phyloP scores from a whole-genome alignment of 1,140 invertebrate genomes.

The Zaprionus davidi region DNA sequence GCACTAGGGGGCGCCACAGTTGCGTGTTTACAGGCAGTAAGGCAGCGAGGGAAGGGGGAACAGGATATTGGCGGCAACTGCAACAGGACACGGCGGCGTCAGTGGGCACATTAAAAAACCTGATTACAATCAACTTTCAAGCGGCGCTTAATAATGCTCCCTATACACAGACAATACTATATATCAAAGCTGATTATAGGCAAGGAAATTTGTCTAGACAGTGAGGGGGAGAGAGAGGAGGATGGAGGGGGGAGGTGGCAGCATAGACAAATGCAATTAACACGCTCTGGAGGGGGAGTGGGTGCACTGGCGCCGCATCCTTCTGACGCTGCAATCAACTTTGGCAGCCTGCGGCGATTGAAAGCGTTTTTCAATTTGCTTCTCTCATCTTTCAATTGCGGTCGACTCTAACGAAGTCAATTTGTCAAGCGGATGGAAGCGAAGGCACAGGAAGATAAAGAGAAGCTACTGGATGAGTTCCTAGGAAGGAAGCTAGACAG shows the following conservation, averaged over 20 bases:
- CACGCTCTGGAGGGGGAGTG: conserved; percentile 33
- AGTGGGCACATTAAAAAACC: conserved; percentile 53
- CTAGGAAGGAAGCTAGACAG: background rate
- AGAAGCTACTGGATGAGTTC: background rate
- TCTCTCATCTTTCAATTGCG: conserved; percentile 60
- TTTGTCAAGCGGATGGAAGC: conserved; percentile 65
- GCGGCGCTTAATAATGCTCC: conserved; percentile 16
- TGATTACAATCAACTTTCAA: conserved; percentile 45
- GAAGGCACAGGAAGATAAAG: conserved; percentile 12
- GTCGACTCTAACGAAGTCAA: conserved; percentile 70
- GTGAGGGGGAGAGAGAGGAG: conserved; percentile 16
- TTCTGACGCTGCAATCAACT: conserved; percentile 52
- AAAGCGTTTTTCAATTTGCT: conserved; percentile 71
- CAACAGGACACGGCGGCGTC: conserved; percentile 41
- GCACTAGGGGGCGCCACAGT: conserved; percentile 50
- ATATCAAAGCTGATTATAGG: conserved; percentile 21
- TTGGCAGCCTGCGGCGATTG: conserved; percentile 46
- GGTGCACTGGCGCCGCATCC: background rate
- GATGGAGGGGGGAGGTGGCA: background rate
- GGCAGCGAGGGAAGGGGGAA: conserved; percentile 24
- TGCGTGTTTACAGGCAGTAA: conserved; percentile 55
- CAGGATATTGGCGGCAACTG: conserved; percentile 60
- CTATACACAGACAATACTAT: background rate
- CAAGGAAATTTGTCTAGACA: conserved; percentile 77
- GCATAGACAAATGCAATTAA: conserved; percentile 47